Evolutionary conservation across 1,140 invertebrate species (phyloP), one percentile per base, ranked within the genome.

Genomic region (Drosophila serrata): DNA sequence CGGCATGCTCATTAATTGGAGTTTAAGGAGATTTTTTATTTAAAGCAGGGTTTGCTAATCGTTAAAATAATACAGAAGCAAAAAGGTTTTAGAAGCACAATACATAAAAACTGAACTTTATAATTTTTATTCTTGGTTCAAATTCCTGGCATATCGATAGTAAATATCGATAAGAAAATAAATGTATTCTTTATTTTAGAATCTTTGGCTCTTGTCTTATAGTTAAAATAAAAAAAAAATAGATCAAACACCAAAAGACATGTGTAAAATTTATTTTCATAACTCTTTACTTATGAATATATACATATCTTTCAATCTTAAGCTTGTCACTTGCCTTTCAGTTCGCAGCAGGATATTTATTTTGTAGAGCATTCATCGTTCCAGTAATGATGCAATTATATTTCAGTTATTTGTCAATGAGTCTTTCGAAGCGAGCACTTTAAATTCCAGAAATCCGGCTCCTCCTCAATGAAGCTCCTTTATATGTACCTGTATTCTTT

Each of bases 331-430:
- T n/a, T n/a, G n/a, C n/a, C n/a, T n/a, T n/a, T n/a, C n/a, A n/a
- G n/a, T n/a, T n/a, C n/a, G n/a, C n/a, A 1, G 19, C 24, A 9
- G 27, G n/a, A 15, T 37, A 19, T 53, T 12, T 4, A 56, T n/a
- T n/a, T 12, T 6, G 1, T 17, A 31, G 12, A 17, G 37, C 19
- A 63, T 31, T 13, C 29, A 37, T n/a, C 13, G 37, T 29, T 62
- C 24, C 11, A 11, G 6, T 69, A 65, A 65, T 42, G 19, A 31
- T 51, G 61, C 46, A 65, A 43, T 65, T 69, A 67, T 67, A 53
- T 45, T 69, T 53, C 12, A 53, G 46, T 22, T 53, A 53, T 69
- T 65, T 67, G 37, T 67, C 61, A 69, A 67, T 53, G 53, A 22
- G 37, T 65, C 13, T 6, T 24, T 24, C 12, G 19, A 53, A 43